Conservation (phyloP, 2,888 invertebrate species). For the Mesochorus sp. region DNA sequence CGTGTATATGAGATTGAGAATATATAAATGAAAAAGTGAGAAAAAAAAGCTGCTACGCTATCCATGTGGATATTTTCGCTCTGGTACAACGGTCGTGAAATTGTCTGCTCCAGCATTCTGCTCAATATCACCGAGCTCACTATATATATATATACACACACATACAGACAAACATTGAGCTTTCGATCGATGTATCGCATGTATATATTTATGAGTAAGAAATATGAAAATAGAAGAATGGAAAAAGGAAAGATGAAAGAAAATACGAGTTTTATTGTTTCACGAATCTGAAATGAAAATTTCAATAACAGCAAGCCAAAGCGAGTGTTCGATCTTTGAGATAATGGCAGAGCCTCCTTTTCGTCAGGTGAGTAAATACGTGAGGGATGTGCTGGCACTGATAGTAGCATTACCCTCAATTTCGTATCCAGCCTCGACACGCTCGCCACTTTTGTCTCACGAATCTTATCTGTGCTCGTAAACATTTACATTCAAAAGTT, state of each 20-base stretch:
- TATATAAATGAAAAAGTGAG: not conserved
- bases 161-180: no score
- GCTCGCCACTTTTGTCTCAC: no score
- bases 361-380: no score
- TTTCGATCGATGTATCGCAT: constrained; percentile 10
- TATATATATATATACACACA: no score
- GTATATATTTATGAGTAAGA: not conserved
- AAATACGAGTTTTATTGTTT: not conserved
- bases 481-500: no score
- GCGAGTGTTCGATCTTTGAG: constrained; percentile 22
- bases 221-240: not conserved
- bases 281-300: constrained; percentile 29
- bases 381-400: no score
- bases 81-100: not conserved
- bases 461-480: no score
- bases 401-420: no score
- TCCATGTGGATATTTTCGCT: not conserved
- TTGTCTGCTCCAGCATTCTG: not conserved
- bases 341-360: no score
- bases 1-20: not conserved
- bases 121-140: not conserved
- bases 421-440: no score
- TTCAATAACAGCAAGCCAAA: not conserved
- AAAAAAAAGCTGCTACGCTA: not conserved
- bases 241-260: no score